Base-by-base conservation (phyloP, 2,888 invertebrate genomes). In the Drosophila macrospina region DNA sequence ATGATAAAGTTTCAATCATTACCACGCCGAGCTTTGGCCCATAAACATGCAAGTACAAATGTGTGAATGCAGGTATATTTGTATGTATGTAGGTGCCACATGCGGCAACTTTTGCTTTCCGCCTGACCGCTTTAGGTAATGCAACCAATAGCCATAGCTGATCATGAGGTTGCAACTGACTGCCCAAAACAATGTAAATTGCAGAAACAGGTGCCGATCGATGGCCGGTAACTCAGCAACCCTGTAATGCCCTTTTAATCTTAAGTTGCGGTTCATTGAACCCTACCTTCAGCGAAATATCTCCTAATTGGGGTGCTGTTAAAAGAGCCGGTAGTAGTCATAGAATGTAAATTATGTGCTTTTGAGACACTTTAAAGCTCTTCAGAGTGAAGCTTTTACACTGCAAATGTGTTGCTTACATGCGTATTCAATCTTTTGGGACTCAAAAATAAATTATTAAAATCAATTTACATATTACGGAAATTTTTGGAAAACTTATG, bases 81-180 rank as follows among this genome's bases (percentile, higher is more conserved):
- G 42, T 30, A 8, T 30, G 20, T 39, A 30, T 54, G 32, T 42
- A 41, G 32, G n/a, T 30, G 36, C 45, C 54, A 37, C 56, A 47
- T 54, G 72, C 57, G 55, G 61, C 63, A 68, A 79, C 73, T 84
- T 78, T 73, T 79, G 70, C 78, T 81, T 84, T 84, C 75, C 84
- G 82, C 50, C 61, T 72, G 56, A 68, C 65, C 67, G 62, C 74
- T 78, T 81, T 80, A 47, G 68, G 66, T 52, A 69, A 69, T 70
- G 69, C 68, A 72, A 42, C 63, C 59, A 42, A 57, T 62, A 52
- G 48, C 57, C 45, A 75, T 68, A 60, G 45, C 47, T 44, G 69
- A 65, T 51, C 55, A 47, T 56, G 45, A 56, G 44, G 61, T 63
- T 66, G 50, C 36, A 42, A 44, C 61, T 52, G 41, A 41, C 13